These are phyloP conservation scores for Myanophis thanlyinensis DNA, from an alignment of 2,113 vertebrate genomes.

Conservation along the genomic window DNA sequence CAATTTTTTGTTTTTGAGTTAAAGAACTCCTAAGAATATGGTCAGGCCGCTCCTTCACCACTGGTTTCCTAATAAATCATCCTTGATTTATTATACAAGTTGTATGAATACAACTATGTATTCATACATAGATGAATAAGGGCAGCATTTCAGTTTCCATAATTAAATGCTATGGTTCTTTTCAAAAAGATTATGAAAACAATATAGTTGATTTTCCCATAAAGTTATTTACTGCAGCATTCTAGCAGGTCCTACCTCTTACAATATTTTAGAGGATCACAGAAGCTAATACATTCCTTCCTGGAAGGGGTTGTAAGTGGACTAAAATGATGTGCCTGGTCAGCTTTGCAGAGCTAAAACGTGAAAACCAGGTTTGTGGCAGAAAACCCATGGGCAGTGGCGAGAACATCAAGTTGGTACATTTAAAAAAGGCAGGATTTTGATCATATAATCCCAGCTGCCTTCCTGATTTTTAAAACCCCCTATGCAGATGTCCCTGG, in stretches of 20 bases:
- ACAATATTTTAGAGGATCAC: not conserved
- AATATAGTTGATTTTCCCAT: not conserved
- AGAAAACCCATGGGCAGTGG: not conserved
- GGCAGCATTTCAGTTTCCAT: constrained; percentile 3
- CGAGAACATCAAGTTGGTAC: not conserved
- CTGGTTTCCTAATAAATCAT: not conserved
- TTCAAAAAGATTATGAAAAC: not conserved
- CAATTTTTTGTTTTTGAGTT: not conserved
- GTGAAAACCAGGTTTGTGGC: not conserved
- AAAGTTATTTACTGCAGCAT: too few species aligned
- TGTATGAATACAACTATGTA: not conserved
- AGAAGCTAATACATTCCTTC: not conserved
- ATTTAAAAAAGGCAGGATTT: not conserved
- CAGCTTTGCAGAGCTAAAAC: not conserved
- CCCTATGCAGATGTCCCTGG: not conserved
- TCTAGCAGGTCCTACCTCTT: not conserved
- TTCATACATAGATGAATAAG: not conserved
- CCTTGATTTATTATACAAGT: not conserved
- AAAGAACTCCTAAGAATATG: not conserved
- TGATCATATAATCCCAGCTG: not conserved
- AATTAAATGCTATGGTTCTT: not conserved
- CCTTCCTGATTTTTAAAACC: not conserved
- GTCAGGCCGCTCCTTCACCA: not conserved
- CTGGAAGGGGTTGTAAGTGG: not conserved
- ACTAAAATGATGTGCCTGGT: not conserved